phyloP scores from a whole-genome alignment of 2,113 vertebrate species.

The Petroica traversi region DNA sequence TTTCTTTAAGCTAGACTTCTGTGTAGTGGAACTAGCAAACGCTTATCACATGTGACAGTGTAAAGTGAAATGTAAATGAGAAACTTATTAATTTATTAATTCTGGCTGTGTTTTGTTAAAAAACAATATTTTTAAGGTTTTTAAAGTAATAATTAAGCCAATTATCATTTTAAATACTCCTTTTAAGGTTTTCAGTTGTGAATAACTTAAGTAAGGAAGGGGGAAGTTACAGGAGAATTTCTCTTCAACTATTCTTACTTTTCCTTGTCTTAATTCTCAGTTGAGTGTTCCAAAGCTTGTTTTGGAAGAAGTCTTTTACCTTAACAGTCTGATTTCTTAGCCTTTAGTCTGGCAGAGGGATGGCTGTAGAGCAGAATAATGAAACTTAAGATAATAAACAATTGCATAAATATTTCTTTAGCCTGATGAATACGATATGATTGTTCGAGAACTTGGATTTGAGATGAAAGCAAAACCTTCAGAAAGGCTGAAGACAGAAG shows the following conservation, averaged over 20 bases:
- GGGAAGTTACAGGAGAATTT: background rate
- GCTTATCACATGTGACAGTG: background rate
- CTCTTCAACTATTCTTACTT: background rate
- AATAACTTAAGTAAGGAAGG: background rate
- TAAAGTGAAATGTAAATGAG: background rate
- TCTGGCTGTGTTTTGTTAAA: background rate
- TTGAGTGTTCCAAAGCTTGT: background rate
- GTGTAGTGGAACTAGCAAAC: background rate
- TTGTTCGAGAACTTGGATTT: conserved; percentile 93
- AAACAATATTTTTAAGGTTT: background rate
- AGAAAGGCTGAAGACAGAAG: conserved; percentile 88
- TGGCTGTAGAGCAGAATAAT: background rate
- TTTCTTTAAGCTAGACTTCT: background rate
- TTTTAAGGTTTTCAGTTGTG: background rate
- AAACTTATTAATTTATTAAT: background rate
- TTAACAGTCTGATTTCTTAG: background rate
- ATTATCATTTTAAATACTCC: background rate
- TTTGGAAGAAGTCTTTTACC: background rate
- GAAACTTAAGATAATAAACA: background rate
- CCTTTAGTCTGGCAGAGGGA: background rate
- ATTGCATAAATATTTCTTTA: conserved; percentile 48
- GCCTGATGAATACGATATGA: conserved; percentile 90
- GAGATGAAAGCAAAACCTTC: conserved; percentile 97
- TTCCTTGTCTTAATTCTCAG: background rate
- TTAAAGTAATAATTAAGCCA: background rate